Evolutionary conservation across 2,888 invertebrate genomes (phyloP), one percentile per base, ranked within the genome.

Genomic region (Heliconius sara): DNA sequence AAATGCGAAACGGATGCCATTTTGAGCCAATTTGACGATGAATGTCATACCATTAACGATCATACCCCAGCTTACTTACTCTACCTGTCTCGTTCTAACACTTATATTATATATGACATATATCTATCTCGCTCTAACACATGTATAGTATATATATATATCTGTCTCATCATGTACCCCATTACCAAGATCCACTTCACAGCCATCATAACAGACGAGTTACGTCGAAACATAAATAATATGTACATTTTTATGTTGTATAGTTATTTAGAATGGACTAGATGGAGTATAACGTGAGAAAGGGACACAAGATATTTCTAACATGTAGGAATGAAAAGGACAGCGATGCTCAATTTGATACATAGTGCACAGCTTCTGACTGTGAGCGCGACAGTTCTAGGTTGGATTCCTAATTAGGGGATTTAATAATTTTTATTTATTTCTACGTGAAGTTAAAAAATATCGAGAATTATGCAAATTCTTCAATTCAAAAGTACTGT

Each of bases 141-240:
- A 16, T 25, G 12, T n/a, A 13, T 13, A 60, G 30, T 30, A 30
- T 13, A 60, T 27, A 71, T 34, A 34, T 60, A 73, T 34, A 73
- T 66, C 43, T 22, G 39, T 63, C 63, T 65, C 43, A 43, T 75
- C 75, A 47, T 75, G 75, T 75, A 66, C 75, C 75, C 75, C 75
- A 75, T 75, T 75, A 78, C 79, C 57, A 80, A 82, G 80, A 82
- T 82, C 79, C 84, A 84, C 83, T 80, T 89, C 89, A 89, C 90
- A 90, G 90, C 90, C 90, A 88, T 87, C 84, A 82, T n/a, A 85
- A 85, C 86, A 86, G 84, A 86, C 85, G 78, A 66, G 81, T 80
- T 78, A 81, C 82, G 82, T 83, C 81, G 78, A 82, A 82, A 83
- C 81, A 82, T 83, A 85, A 81, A 81, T 76, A 75, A 83, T 83